phyloP scores from a whole-genome alignment of 2,113 vertebrate species.

The Noturus placidus region DNA sequence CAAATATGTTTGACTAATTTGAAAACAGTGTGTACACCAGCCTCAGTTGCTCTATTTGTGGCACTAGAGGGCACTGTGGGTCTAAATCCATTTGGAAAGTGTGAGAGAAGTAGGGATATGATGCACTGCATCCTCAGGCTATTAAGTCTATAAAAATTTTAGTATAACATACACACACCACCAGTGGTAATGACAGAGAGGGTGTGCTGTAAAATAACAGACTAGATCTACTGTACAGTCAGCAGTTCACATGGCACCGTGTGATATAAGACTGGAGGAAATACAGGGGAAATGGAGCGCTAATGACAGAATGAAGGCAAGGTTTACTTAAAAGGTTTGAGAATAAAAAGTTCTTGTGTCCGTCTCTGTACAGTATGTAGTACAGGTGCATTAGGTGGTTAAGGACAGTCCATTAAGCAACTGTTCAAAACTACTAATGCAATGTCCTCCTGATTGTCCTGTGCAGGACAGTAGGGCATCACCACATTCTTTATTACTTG shows the following conservation, averaged over 20 bases:
- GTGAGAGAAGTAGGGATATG: neutral
- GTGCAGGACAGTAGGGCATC: neutral
- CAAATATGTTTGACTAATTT: neutral
- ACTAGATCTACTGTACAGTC: neutral
- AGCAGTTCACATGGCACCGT: neutral
- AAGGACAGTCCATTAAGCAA: neutral
- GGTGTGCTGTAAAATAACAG: neutral
- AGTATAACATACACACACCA: neutral
- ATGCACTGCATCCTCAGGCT: neutral
- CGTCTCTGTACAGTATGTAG: neutral
- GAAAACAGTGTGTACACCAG: neutral
- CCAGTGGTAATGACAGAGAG: neutral
- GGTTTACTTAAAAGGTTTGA: neutral
- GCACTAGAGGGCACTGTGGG: conserved; percentile 66
- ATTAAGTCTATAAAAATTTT: neutral
- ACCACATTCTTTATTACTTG: neutral
- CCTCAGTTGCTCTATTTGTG: neutral
- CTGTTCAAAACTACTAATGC: neutral
- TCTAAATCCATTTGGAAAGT: conserved; percentile 11
- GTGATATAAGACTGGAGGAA: neutral
- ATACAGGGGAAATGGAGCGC: neutral
- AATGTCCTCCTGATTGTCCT: neutral
- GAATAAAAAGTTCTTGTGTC: neutral
- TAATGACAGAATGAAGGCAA: neutral
- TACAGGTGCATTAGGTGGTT: neutral